Conservation (phyloP, 2,113 vertebrate species). For the Prochilodus magdalenae region DNA sequence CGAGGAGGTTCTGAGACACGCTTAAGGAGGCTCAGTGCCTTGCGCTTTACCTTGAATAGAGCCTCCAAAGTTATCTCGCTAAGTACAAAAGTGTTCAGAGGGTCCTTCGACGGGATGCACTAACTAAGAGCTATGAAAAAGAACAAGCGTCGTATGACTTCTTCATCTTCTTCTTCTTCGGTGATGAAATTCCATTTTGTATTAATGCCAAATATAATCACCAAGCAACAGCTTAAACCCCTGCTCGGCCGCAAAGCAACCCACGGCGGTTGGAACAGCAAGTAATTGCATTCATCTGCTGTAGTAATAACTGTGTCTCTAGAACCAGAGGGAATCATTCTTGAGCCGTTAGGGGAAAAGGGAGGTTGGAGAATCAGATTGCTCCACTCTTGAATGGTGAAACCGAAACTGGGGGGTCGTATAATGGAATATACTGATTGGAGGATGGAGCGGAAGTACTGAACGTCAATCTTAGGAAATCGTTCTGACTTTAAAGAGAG, state of each 20-base stretch:
- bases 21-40: constrained; percentile 5
- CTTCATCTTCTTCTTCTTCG: not conserved
- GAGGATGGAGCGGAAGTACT: too few species aligned
- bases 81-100: not conserved
- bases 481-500: too few species aligned
- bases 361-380: too few species aligned
- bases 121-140: not conserved
- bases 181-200: not conserved
- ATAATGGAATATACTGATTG: too few species aligned
- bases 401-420: too few species aligned
- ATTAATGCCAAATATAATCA: not conserved
- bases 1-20: not conserved
- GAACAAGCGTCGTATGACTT: not conserved
- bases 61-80: constrained; percentile 5
- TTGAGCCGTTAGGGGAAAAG: too few species aligned
- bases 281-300: constrained; percentile 17
- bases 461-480: too few species aligned
- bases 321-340: not conserved
- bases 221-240: not conserved
- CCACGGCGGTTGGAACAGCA: not conserved
- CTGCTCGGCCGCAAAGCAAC: not conserved
- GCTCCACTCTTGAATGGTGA: too few species aligned
- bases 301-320: not conserved
- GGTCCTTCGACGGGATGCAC: not conserved
- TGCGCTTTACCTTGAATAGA: not conserved